Evolutionary conservation across 2,113 vertebrate species (phyloP).

Genomic region (Nyctereutes procyonoides): DNA sequence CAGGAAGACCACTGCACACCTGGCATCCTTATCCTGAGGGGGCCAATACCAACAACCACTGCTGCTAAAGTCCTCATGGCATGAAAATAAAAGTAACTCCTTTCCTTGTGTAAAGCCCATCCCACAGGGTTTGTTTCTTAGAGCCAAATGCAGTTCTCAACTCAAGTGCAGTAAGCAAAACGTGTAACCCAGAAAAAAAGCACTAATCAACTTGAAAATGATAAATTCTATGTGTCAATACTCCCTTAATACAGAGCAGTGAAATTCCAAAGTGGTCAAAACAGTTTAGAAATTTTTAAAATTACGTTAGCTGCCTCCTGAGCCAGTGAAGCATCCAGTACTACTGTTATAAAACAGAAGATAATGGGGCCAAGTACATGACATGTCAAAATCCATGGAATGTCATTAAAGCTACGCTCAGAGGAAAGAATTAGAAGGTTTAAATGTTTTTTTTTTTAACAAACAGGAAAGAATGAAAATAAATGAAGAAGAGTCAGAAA

Average conservation of each 20-base stretch:
- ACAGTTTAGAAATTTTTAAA: background rate
- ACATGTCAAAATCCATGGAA: background rate
- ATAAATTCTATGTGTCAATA: background rate
- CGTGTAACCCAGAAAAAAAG: background rate
- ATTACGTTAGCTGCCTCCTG: background rate
- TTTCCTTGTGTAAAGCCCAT: background rate
- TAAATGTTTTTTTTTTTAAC: background rate
- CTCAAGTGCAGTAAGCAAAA: background rate
- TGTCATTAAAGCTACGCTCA: background rate
- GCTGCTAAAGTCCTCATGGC: background rate
- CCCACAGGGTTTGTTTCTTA: background rate
- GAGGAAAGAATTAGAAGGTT: background rate
- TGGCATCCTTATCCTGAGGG: background rate
- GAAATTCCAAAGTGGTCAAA: slow-evolving; percentile 7
- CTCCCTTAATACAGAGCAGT: background rate
- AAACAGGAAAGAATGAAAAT: background rate
- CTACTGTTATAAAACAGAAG: background rate
- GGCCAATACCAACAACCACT: background rate
- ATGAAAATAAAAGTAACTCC: background rate
- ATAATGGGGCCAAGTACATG: background rate
- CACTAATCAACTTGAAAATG: background rate
- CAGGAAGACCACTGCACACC: background rate
- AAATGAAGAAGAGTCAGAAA: background rate
- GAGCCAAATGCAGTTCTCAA: background rate
- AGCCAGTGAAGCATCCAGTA: background rate